Percentiles rank a stretch among this genome's conserved stretches.
Conservation (phyloP, 2,888 invertebrate species). For the Phengaris alcon region DNA sequence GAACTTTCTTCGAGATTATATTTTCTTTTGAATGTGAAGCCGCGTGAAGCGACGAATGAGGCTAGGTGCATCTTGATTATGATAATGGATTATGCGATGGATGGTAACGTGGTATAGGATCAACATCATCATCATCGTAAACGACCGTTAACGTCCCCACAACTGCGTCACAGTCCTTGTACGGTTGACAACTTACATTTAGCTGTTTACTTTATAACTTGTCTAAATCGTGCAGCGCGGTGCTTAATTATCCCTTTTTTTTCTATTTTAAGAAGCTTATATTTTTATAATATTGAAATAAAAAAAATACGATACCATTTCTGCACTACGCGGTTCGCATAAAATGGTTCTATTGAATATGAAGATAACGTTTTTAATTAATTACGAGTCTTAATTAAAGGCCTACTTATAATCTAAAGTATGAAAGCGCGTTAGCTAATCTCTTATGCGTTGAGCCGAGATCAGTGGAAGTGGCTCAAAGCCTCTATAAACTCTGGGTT, state of each 20-base stretch:
- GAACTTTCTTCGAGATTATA: neutral
- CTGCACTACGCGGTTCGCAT: neutral
- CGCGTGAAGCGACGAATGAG: neutral
- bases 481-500: neutral
- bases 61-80: neutral
- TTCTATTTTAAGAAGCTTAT: neutral
- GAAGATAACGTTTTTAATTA: conserved; percentile 25
- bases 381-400: conserved; percentile 17
- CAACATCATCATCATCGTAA: neutral
- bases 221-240: too few relatives aligned
- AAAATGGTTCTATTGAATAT: neutral
- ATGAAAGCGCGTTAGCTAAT: conserved; percentile 5
- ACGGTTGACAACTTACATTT: too few relatives aligned
- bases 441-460: conserved; percentile 3
- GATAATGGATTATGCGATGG: neutral
- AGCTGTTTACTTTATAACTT: too few relatives aligned
- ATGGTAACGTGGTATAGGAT: neutral
- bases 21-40: neutral
- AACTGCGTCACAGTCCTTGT: too few relatives aligned
- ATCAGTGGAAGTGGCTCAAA: conserved; percentile 12
- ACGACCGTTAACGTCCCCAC: too few relatives aligned
- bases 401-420: conserved; percentile 11
- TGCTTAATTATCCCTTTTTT: too few relatives aligned
- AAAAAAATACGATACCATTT: neutral
- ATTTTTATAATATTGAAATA: neutral